Evolutionary conservation across 2,888 invertebrate species (phyloP).

Genomic region (Lapara coniferarum): DNA sequence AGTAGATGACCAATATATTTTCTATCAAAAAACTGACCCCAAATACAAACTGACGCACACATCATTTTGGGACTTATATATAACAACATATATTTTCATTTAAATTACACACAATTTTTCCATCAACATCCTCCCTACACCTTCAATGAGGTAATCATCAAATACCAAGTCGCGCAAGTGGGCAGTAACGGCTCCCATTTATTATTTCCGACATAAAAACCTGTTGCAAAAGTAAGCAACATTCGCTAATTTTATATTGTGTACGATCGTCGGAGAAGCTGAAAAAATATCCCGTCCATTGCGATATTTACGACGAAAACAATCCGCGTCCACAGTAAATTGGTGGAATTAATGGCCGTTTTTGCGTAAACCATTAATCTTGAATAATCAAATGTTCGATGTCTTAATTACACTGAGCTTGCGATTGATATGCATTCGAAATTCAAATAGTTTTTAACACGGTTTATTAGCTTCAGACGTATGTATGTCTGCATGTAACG

Average conservation of each 20-base stretch:
- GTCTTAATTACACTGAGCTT: constrained; percentile 15
- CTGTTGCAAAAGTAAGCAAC: constrained; percentile 12
- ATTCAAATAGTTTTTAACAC: background rate
- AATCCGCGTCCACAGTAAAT: constrained; percentile 19
- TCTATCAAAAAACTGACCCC: too few species aligned
- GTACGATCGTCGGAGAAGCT: background rate
- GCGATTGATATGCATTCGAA: background rate
- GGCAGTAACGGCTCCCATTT: background rate
- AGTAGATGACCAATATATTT: too few species aligned
- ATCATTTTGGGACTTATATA: background rate
- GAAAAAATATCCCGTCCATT: constrained; percentile 1
- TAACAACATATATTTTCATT: background rate
- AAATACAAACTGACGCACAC: too few species aligned
- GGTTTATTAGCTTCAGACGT: too few species aligned
- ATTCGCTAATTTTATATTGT: background rate
- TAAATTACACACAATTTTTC: background rate
- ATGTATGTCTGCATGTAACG: too few species aligned
- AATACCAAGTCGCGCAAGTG: background rate
- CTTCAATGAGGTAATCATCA: background rate
- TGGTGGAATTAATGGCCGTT: background rate
- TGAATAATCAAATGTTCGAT: background rate
- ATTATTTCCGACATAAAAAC: constrained; percentile 15
- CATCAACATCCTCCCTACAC: background rate
- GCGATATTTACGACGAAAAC: constrained; percentile 23
- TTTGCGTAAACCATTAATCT: constrained; percentile 9